Base-by-base conservation (phyloP, 2,113 vertebrate species). In the Lota lota region DNA sequence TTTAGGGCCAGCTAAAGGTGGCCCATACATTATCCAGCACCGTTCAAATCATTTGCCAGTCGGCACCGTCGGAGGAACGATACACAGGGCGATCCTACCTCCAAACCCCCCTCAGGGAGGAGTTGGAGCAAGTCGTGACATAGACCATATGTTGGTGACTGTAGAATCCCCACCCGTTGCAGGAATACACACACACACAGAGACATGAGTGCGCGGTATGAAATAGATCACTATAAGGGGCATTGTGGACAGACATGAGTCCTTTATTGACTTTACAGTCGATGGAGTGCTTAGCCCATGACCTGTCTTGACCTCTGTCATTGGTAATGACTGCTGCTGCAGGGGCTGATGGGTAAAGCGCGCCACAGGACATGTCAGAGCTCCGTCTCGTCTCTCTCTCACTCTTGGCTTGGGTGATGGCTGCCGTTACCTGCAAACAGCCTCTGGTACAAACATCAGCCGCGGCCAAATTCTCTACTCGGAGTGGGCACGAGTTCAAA, bases 241-340 rank as follows among this genome's bases (percentile, higher is more conserved):
- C 69, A 80, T 63, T 73, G 77, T 78, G 82, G 83, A 86, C 80
- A 81, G 75, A 83, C 83, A 73, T 20, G 70, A 86, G 83, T 79
- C 76, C 68, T 71, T 81, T 83, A 87, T 85, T 86, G 86, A 89
- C 81, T 87, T 85, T 73, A 69, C 19, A 78, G 83, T 79, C 73
- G 62, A 90, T 78, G 79, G 73, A 83, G 86, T 72, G 76, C 85
- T 87, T 68, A 81, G 83, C 78, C 73, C 63, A 63, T 74, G 79
- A 87, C 88, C 86, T 66, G 60, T 77, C 70, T 79, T 88, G 88
- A 90, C 88, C 91, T 71, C 83, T 89, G 84, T 84, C 85, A 84
- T 36, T 61, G 76, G 69, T 86, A 85, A 81, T 83, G 82, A 84
- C 79, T 75, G 80, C 77, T 24, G 24, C 24, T 79, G 80, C 82